These are phyloP conservation scores for Yponomeuta cagnagella DNA, from an alignment of 2,888 invertebrate genomes.

Conservation along the genomic window DNA sequence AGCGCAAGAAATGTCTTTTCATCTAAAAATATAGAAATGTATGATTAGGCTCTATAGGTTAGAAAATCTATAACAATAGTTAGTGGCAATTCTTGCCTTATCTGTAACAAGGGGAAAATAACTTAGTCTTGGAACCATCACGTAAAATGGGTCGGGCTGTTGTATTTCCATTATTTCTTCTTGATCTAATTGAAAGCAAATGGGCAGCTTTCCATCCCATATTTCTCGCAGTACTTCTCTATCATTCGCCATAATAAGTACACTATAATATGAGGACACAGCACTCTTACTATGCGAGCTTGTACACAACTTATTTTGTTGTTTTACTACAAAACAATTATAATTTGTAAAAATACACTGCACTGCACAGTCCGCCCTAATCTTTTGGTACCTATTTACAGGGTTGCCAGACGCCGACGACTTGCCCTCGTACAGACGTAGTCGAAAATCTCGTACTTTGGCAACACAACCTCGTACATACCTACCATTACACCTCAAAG, in stretches of 20 bases:
- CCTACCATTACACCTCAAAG: too few species aligned
- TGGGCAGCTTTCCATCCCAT: constrained; percentile 96
- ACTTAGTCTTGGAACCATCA: constrained; percentile 94
- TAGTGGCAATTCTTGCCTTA: constrained; percentile 78
- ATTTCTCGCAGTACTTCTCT: constrained; percentile 94
- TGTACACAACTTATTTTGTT: too few species aligned
- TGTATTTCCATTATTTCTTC: constrained; percentile 93
- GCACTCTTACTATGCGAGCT: too few species aligned
- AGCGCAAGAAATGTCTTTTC: constrained; percentile 90
- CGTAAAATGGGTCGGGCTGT: constrained; percentile 93
- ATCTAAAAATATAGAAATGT: constrained; percentile 74
- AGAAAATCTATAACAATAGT: not conserved
- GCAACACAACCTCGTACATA: too few species aligned
- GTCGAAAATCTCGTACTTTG: too few species aligned
- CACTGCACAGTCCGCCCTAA: too few species aligned
- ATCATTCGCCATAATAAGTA: constrained; percentile 88
- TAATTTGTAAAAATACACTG: too few species aligned
- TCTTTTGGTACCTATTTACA: too few species aligned
- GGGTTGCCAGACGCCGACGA: too few species aligned
- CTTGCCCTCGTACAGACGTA: too few species aligned
- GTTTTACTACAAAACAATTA: too few species aligned
- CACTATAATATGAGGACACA: not conserved
- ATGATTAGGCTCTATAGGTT: not conserved
- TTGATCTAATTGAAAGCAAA: constrained; percentile 91
- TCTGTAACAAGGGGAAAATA: constrained; percentile 97